Conservation (phyloP, 1,140 invertebrate genomes). For the Drosophila willistoni region DNA sequence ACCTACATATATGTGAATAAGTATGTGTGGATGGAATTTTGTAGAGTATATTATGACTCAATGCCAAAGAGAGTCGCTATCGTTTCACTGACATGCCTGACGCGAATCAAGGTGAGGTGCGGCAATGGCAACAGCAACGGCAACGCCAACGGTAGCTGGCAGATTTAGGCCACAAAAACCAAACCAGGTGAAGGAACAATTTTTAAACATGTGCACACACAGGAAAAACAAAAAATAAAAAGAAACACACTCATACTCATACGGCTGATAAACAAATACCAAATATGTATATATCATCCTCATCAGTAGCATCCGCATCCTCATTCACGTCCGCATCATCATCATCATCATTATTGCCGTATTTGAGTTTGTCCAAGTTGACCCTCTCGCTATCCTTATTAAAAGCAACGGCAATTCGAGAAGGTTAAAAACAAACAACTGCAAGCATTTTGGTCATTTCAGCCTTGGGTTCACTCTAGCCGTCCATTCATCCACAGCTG, state of each 20-base stretch:
- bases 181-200: slow-evolving; percentile 21
- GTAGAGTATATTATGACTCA: slow-evolving; percentile 6
- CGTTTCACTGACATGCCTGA: slow-evolving; percentile 19
- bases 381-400: slow-evolving; percentile 5
- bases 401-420: not conserved
- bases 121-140: not conserved
- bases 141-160: not conserved
- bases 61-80: slow-evolving; percentile 13
- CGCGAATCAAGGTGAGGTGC: slow-evolving; percentile 13
- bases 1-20: too few species aligned
- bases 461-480: not conserved
- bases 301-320: not conserved
- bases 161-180: slow-evolving; percentile 11
- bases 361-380: slow-evolving; percentile 13
- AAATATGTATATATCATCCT: not conserved
- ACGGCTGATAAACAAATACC: slow-evolving; percentile 1
- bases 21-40: not conserved
- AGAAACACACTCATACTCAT: not conserved
- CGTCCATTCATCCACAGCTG: slow-evolving; percentile 7
- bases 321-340: not conserved
- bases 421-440: slow-evolving; percentile 19
- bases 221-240: not conserved
- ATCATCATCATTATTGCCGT: not conserved
- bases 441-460: slow-evolving; percentile 8
- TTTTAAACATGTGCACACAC: slow-evolving; percentile 9